These are phyloP conservation scores for Drosophila rellima DNA, from an alignment of 2,888 invertebrate species.

Conservation along the genomic window DNA sequence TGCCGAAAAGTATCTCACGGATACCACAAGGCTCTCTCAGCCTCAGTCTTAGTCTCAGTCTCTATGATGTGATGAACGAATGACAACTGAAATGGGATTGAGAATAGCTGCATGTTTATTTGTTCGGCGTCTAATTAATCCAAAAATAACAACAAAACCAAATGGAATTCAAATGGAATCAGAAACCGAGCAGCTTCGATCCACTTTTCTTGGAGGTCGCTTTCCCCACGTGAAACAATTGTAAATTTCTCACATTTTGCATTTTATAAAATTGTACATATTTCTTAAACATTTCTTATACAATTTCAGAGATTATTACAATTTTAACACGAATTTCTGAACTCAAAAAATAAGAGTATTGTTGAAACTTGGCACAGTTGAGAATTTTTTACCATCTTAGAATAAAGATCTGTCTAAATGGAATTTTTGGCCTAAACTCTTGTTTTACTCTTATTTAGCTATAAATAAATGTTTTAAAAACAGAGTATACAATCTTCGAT, in stretches of 20 bases:
- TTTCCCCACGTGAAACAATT: neutral
- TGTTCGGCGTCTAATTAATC: conserved; percentile 36
- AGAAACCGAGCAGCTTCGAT: conserved; percentile 14
- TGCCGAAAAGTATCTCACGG: conserved; percentile 61
- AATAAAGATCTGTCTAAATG: too few species aligned
- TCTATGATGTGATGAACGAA: conserved; percentile 70
- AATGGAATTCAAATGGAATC: conserved; percentile 13
- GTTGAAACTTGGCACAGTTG: too few species aligned
- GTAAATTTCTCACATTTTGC: neutral
- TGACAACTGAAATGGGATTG: conserved; percentile 70
- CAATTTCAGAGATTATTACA: neutral
- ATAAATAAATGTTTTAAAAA: too few species aligned
- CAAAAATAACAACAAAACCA: conserved; percentile 24
- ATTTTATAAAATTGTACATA: conserved; percentile 4
- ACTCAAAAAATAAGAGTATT: neutral
- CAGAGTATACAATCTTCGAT: neutral
- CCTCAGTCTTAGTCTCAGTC: neutral
- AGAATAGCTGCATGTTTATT: conserved; percentile 18
- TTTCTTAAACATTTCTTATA: neutral
- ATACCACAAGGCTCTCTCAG: conserved; percentile 36
- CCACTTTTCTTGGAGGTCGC: neutral
- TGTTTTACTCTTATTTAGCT: too few species aligned
- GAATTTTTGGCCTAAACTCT: too few species aligned
- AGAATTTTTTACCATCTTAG: too few species aligned
- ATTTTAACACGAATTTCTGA: neutral